Percentiles rank a stretch among this genome's conserved stretches.
These are phyloP conservation scores for Meloidogyne floridensis DNA, from an alignment of 1,140 invertebrate species.

Conservation along the genomic window DNA sequence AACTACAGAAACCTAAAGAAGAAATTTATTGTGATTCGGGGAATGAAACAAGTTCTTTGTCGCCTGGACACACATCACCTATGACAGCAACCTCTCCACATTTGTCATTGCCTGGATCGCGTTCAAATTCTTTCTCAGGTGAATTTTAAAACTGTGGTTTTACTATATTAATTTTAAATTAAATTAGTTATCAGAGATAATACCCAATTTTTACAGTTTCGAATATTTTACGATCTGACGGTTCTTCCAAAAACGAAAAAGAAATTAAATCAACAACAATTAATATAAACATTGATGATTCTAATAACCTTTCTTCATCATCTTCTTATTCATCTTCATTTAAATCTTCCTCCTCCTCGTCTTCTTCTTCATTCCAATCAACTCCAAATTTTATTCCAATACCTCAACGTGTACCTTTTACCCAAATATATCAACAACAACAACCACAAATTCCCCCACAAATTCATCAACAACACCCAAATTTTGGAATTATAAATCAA, in stretches of 20 bases:
- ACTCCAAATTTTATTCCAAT: not conserved
- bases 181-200: too few species aligned
- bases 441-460: not conserved
- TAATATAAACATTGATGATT: not conserved
- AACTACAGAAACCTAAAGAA: not conserved
- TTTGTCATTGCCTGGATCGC: constrained; percentile 34
- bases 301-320: not conserved
- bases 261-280: not conserved
- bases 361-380: not conserved
- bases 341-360: too few species aligned
- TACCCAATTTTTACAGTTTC: not conserved
- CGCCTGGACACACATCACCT: constrained; percentile 33
- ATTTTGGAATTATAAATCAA: not conserved
- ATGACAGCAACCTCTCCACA: constrained; percentile 33
- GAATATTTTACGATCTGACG: not conserved
- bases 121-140: constrained; percentile 33
- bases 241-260: not conserved
- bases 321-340: too few species aligned
- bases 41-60: constrained; percentile 39
- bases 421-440: not conserved
- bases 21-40: constrained; percentile 32
- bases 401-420: not conserved
- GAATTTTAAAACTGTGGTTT: not conserved
- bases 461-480: too few species aligned
- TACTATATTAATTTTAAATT: too few species aligned